These are phyloP conservation scores for Philopotamus ludificatus DNA, from an alignment of 1,140 invertebrate species.

Conservation along the genomic window DNA sequence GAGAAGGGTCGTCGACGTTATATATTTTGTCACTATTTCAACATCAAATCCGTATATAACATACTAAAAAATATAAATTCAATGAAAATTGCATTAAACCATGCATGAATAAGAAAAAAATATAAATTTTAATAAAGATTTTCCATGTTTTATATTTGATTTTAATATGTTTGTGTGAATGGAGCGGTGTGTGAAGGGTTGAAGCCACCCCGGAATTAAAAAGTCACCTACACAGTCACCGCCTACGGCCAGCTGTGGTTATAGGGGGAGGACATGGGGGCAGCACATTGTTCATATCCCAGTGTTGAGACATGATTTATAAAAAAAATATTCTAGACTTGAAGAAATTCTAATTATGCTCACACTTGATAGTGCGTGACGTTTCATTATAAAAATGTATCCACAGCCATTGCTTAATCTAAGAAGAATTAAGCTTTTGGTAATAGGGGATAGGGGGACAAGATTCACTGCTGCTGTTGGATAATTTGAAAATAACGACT, in stretches of 20 bases:
- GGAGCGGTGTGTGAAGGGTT: slow-evolving; percentile 9
- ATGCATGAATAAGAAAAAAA: too few species aligned
- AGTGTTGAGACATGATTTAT: not conserved
- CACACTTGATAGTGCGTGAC: too few species aligned
- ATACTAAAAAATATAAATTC: too few species aligned
- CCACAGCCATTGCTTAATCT: too few species aligned
- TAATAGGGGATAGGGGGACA: not conserved
- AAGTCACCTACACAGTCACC: slow-evolving; percentile 27
- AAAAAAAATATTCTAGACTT: too few species aligned
- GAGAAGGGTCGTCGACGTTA: not conserved
- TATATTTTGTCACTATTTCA: not conserved
- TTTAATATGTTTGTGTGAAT: too few species aligned
- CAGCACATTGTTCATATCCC: slow-evolving; percentile 4
- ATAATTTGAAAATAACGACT: slow-evolving; percentile 40
- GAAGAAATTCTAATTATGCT: too few species aligned
- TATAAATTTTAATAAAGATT: too few species aligned
- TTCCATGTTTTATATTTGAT: too few species aligned
- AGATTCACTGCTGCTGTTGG: not conserved
- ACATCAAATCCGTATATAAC: slow-evolving; percentile 18
- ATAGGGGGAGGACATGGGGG: slow-evolving; percentile 11
- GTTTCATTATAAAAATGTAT: too few species aligned
- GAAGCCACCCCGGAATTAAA: slow-evolving; percentile 31
- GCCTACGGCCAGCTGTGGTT: slow-evolving; percentile 19
- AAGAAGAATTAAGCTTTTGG: too few species aligned
- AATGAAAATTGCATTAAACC: too few species aligned